Conservation (phyloP, 2,797 vertebrate genomes). For the Sebastes aleutianus region DNA sequence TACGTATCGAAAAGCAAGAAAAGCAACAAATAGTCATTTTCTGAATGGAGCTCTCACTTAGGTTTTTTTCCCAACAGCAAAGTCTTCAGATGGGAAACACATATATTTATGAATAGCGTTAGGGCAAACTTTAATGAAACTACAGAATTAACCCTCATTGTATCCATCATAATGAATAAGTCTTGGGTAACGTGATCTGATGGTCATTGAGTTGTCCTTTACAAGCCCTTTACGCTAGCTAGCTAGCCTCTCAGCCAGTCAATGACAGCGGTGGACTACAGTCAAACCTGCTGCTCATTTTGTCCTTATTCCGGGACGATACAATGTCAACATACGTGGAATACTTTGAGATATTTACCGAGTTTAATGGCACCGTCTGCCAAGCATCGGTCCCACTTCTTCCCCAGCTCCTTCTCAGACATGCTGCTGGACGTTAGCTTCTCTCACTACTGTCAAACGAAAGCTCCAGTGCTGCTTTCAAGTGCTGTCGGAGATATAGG, state of each 20-base stretch:
- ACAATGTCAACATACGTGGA: rapidly evolving
- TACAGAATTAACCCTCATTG: neutral
- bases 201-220: conserved; percentile 57
- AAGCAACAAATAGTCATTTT: neutral
- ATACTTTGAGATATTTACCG: conserved; percentile 68
- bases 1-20: neutral
- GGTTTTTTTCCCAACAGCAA: neutral
- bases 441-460: conserved; percentile 49
- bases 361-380: conserved; percentile 82
- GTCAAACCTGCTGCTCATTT: neutral
- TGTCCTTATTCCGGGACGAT: neutral
- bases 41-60: neutral
- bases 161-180: neutral
- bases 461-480: conserved; percentile 47
- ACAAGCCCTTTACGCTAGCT: conserved; percentile 60
- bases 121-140: rapidly evolving
- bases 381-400: conserved; percentile 84
- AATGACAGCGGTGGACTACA: conserved; percentile 58
- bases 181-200: neutral
- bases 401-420: conserved; percentile 83
- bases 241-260: conserved; percentile 61
- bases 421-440: conserved; percentile 74
- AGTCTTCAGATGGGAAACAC: neutral
- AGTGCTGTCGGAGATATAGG: neutral
- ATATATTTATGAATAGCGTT: neutral